Conservation (phyloP, 2,888 invertebrate species). For the Tinea trinotella region DNA sequence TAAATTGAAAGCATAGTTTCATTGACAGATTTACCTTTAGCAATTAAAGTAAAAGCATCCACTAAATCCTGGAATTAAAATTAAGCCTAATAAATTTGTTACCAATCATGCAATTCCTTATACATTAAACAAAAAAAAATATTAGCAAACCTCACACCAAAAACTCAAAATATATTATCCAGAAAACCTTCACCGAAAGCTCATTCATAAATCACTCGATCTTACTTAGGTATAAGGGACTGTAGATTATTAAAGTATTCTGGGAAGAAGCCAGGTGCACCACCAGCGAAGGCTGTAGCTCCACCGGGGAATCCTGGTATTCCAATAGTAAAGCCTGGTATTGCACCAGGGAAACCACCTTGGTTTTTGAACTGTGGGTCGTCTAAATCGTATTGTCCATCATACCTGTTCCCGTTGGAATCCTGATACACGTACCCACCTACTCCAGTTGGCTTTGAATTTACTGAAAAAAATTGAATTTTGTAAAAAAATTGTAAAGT, state of each 20-base stretch:
- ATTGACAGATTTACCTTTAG: background rate
- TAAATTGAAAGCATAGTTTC: background rate
- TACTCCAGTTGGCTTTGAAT: constrained; percentile 32
- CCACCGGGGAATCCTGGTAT: too few species aligned
- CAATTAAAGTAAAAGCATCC: background rate
- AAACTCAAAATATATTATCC: background rate
- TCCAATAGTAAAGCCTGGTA: constrained; percentile 27
- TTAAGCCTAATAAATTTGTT: too few species aligned
- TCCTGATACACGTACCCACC: constrained; percentile 51
- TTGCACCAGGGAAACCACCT: constrained; percentile 6
- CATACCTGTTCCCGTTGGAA: constrained; percentile 55
- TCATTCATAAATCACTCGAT: constrained; percentile 34
- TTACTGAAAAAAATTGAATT: constrained; percentile 24
- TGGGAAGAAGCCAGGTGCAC: constrained; percentile 36
- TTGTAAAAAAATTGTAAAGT: background rate
- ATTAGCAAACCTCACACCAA: background rate
- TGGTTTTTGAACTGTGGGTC: constrained; percentile 34
- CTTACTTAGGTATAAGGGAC: constrained; percentile 55
- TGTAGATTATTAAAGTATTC: constrained; percentile 51
- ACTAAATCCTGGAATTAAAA: too few species aligned
- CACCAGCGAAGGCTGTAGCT: background rate
- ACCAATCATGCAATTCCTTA: background rate
- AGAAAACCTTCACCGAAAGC: constrained; percentile 12
- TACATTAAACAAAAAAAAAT: too few species aligned
- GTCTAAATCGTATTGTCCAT: constrained; percentile 47